Evolutionary conservation across 2,113 vertebrate genomes (phyloP).

Genomic region (Sylvilagus bachmani): DNA sequence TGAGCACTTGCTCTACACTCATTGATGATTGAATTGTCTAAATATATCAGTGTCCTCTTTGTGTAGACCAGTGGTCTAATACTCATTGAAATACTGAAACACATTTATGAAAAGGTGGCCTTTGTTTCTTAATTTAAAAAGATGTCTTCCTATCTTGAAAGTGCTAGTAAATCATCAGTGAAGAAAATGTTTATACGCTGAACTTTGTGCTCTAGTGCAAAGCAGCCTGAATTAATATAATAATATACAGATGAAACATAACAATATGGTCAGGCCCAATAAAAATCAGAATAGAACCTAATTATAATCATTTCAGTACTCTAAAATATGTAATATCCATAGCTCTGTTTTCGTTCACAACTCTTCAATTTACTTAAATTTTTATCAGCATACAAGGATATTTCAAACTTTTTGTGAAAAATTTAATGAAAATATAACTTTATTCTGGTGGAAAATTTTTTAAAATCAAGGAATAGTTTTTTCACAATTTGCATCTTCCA

Average conservation of each 20-base stretch:
- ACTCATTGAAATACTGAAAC: background rate
- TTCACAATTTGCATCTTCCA: no score
- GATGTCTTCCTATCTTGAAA: background rate
- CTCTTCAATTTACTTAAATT: slow-evolving; percentile 13
- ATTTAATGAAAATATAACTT: no score
- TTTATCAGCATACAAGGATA: background rate
- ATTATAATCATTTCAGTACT: background rate
- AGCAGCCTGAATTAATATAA: background rate
- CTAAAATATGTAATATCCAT: background rate
- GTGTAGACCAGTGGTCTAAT: background rate
- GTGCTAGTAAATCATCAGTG: slow-evolving; percentile 12
- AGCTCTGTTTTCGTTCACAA: background rate
- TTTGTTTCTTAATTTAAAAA: slow-evolving; percentile 2
- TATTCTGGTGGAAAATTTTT: no score
- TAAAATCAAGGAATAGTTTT: no score
- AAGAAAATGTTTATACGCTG: background rate
- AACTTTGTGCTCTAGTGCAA: background rate
- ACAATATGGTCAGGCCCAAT: background rate
- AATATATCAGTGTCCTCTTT: background rate
- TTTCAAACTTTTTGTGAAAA: no score
- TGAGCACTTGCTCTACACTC: background rate
- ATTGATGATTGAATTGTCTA: background rate
- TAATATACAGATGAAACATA: background rate
- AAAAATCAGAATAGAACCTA: background rate
- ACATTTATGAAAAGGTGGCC: background rate